Evolutionary conservation across 2,888 invertebrate species (phyloP).

Genomic region (Aphrophora alni): DNA sequence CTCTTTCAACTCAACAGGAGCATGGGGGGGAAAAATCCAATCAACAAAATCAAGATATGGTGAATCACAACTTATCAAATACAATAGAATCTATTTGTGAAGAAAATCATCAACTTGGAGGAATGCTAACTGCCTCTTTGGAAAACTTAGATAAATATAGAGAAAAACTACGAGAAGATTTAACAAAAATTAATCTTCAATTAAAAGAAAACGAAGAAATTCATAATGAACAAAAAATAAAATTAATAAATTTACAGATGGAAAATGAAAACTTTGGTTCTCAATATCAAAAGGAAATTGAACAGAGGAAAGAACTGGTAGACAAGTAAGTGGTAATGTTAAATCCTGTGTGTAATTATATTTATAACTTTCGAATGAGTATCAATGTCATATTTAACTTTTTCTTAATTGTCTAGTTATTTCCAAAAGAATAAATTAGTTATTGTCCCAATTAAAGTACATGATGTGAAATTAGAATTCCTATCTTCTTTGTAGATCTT

Average conservation of each 20-base stretch:
- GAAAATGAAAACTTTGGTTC: background rate
- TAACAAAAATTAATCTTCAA: background rate
- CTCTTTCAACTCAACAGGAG: background rate
- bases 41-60: background rate
- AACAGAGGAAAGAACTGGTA: background rate
- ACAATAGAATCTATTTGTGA: background rate
- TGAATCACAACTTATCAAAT: background rate
- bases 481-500: too few species aligned
- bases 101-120: background rate
- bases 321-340: background rate
- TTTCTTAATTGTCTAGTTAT: too few species aligned
- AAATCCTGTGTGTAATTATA: too few species aligned
- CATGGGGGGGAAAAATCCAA: background rate
- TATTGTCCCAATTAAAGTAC: too few species aligned
- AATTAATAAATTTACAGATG: background rate
- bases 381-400: too few species aligned
- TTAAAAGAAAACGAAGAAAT: background rate
- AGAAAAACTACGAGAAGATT: background rate
- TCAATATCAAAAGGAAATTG: background rate
- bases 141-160: background rate
- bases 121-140: background rate
- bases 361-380: too few species aligned
- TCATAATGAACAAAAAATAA: background rate
- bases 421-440: too few species aligned
- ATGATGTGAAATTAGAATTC: too few species aligned